Evolutionary conservation across 2,888 invertebrate species (phyloP), one percentile per base, ranked within the genome.

Genomic region (Drosophila helvetica): DNA sequence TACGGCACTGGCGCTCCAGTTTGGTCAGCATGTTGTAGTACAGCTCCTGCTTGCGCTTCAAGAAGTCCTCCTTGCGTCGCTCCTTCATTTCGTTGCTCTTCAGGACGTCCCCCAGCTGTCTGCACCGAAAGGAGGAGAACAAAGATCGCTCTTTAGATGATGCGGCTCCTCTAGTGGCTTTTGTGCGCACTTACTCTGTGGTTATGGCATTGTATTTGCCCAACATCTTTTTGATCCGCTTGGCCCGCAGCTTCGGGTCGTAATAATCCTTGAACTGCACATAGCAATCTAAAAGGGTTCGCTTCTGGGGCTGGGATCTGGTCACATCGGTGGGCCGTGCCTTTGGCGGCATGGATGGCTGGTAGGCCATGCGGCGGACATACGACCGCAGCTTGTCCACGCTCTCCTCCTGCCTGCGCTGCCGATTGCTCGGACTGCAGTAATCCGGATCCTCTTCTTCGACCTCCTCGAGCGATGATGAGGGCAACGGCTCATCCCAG

Each of bases 1-100:
- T 77, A 10, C 90, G 90, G 46, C 89, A 89, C 58, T 90, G 90
- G 1, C 78, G 79, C 57, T 90, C 90, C 65, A 90, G 68, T 54
- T 90, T 90, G 19, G 88, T 80, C 7, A 90, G 69, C 86, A 90
- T 84, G 12, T 77, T 83, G 56, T 90, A 90, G 76, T 90, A 90
- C 4, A 90, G 63, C 54, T 89, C 88, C 43, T 90, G 89, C 61
- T 90, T 90, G 22, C 80, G 85, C 67, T 90, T 90, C 18, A 82
- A 57, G 19, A 86, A 77, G n/a, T 82, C 74, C 47, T 90, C 89
- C 57, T 85, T 88, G 52, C 71, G 79, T 0, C 78, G 83, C 52
- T 90, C 89, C 60, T 88, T 89, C 2, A 68, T 56, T 61, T 90
- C 89, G 25, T 86, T 80, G 12, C 64, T 78, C 60, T 79, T 83